Conservation (phyloP, 2,113 vertebrate genomes). For the Megaceryle torquata region DNA sequence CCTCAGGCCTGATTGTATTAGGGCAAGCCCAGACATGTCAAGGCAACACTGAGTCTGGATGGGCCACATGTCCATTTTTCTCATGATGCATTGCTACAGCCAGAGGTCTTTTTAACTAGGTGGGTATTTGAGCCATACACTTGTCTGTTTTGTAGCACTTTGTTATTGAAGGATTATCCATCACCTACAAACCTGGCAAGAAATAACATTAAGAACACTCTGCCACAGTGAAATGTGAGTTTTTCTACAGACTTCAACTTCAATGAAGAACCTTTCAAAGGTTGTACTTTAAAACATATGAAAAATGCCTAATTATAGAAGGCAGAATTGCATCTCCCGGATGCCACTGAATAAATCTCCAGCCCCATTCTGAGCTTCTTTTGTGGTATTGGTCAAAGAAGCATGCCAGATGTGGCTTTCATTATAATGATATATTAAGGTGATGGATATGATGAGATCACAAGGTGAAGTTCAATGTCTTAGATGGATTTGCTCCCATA, state of each 20-base stretch:
- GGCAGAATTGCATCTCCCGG: neutral
- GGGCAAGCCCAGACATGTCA: no score
- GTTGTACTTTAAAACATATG: neutral
- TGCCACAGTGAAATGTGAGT: neutral
- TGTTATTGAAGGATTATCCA: neutral
- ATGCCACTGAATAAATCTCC: neutral
- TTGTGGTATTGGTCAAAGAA: neutral
- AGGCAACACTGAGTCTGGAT: no score
- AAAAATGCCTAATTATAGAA: neutral
- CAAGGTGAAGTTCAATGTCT: neutral
- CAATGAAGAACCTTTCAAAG: neutral
- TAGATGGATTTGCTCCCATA: neutral
- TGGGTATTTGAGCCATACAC: neutral
- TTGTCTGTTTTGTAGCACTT: neutral
- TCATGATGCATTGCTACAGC: no score
- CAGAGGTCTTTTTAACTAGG: neutral
- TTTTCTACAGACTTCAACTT: neutral
- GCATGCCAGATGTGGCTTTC: neutral
- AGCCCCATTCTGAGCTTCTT: neutral
- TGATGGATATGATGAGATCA: no score
- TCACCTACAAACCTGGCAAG: neutral
- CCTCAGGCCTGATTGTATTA: no score
- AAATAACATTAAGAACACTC: neutral
- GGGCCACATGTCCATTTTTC: no score
- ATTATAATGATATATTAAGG: neutral